Percentiles rank a stretch among this genome's conserved stretches.
These are phyloP conservation scores for Torymus auratus DNA, from an alignment of 2,888 invertebrate genomes.

Conservation along the genomic window DNA sequence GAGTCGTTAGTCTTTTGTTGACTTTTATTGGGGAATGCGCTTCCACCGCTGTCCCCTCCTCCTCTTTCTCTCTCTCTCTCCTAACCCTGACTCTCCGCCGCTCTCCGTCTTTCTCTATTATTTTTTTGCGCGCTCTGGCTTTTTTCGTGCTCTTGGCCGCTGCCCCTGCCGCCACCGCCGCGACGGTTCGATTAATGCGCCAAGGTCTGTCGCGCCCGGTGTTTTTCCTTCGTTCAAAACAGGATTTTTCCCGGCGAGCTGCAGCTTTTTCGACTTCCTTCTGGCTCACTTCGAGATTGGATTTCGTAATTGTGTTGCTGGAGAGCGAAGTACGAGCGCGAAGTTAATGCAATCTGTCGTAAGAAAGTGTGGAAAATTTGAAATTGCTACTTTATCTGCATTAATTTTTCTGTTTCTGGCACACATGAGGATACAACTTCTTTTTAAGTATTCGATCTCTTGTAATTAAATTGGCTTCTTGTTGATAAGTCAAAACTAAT, in stretches of 20 bases:
- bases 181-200: slow-evolving; percentile 45
- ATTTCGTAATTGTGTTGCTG: no score
- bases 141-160: no score
- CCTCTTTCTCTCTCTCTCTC: background rate
- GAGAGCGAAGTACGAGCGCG: no score
- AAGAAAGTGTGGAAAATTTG: no score
- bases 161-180: background rate
- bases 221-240: slow-evolving; percentile 23
- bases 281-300: background rate
- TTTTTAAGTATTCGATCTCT: no score
- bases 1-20: slow-evolving; percentile 77
- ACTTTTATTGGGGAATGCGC: slow-evolving; percentile 75
- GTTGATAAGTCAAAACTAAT: no score
- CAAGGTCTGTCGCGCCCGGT: slow-evolving; percentile 27
- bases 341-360: no score
- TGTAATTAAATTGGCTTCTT: no score
- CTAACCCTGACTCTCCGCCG: background rate
- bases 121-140: slow-evolving; percentile 21
- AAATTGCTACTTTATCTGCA: no score
- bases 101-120: slow-evolving; percentile 29
- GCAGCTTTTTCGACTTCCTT: background rate
- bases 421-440: background rate
- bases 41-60: slow-evolving; percentile 29
- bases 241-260: background rate
- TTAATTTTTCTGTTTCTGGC: background rate